A percentile compares a stretch with the other conserved stretches of the same genome.
These are phyloP conservation scores for Sarcophaga peregrina DNA, from an alignment of 1,140 invertebrate species.

Conservation along the genomic window DNA sequence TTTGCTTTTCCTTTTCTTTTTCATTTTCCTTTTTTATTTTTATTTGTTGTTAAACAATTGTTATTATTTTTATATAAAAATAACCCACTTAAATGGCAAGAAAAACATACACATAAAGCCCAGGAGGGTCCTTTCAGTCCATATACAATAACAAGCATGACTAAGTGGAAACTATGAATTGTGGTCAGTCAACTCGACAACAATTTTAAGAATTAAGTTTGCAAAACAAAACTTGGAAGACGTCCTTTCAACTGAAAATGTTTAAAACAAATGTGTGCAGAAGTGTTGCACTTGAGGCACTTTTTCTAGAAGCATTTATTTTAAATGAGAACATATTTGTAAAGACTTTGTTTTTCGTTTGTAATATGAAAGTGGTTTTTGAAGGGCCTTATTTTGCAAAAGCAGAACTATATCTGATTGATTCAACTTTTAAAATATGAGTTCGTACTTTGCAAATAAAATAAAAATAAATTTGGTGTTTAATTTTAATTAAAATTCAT, in stretches of 20 bases:
- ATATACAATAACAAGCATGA: background rate
- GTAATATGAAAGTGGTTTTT: too few species aligned
- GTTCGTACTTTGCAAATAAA: too few species aligned
- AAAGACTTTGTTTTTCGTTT: too few species aligned
- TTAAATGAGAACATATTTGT: too few species aligned
- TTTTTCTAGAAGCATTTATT: background rate
- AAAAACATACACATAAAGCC: background rate
- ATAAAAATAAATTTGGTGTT: too few species aligned
- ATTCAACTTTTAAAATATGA: too few species aligned
- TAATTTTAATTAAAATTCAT: too few species aligned
- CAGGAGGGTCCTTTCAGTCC: background rate
- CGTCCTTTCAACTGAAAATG: background rate
- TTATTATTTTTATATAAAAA: background rate
- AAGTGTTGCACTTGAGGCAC: background rate
- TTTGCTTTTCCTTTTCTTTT: background rate
- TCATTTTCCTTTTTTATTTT: background rate
- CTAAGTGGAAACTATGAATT: slow-evolving; percentile 13
- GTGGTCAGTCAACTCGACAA: background rate
- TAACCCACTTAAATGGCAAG: too few species aligned
- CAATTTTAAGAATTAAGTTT: background rate
- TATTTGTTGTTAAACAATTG: background rate
- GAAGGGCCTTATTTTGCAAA: too few species aligned
- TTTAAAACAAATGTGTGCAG: background rate
- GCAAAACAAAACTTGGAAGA: too few species aligned
- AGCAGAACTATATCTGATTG: too few species aligned